Conservation (phyloP, 2,888 invertebrate species). For the Mesorhabditis sp. region DNA sequence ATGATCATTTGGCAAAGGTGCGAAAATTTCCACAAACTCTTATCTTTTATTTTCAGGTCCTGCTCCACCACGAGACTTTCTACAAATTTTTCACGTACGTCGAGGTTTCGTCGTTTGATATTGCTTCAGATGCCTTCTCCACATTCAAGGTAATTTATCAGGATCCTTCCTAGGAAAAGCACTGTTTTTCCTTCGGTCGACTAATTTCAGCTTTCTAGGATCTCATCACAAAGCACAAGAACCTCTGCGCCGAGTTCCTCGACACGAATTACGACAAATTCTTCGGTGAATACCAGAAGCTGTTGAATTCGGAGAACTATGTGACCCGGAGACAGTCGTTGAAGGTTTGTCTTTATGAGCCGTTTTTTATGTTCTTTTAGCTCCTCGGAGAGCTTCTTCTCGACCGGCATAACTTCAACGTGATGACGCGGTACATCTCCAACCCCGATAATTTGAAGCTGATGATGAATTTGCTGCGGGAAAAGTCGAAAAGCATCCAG, state of each 20-base stretch:
- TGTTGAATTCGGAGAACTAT: slow-evolving; percentile 98
- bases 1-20: slow-evolving; percentile 87
- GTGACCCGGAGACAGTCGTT: slow-evolving; percentile 97
- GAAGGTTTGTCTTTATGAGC: slow-evolving; percentile 65
- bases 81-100: slow-evolving; percentile 96
- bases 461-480: slow-evolving; percentile 99
- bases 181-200: background rate
- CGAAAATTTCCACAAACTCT: background rate
- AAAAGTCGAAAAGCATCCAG: slow-evolving; percentile 97
- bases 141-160: slow-evolving; percentile 79
- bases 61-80: slow-evolving; percentile 95
- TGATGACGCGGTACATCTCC: slow-evolving; percentile 73
- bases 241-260: slow-evolving; percentile 93
- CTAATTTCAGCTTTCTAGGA: slow-evolving; percentile 58
- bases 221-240: slow-evolving; percentile 65
- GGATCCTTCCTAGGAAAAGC: too few relatives aligned
- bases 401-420: slow-evolving; percentile 98
- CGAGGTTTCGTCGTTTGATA: slow-evolving; percentile 90
- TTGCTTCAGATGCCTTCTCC: slow-evolving; percentile 99
- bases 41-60: slow-evolving; percentile 66
- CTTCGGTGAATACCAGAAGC: slow-evolving; percentile 88
- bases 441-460: slow-evolving; percentile 96
- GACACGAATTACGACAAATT: slow-evolving; percentile 98
- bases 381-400: slow-evolving; percentile 90
- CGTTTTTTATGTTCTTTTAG: slow-evolving; percentile 51